Evolutionary conservation across 2,888 invertebrate genomes (phyloP).

Genomic region (Metalampra italica): DNA sequence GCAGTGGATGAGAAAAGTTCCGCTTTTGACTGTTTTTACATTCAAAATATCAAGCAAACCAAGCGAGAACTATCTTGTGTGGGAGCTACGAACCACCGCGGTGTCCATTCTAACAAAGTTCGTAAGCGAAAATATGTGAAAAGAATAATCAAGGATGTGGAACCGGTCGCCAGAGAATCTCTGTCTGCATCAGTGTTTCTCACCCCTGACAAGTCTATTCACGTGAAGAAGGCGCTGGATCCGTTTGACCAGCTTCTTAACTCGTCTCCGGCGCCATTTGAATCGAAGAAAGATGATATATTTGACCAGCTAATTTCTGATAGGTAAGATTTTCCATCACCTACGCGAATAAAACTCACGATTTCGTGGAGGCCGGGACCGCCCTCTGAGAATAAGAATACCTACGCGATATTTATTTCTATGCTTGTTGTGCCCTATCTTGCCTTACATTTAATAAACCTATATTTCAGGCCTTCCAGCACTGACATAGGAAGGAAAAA

Average conservation of each 20-base stretch:
- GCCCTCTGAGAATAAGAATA: too few relatives aligned
- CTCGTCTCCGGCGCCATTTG: slow-evolving; percentile 30
- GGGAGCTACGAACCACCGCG: slow-evolving; percentile 37
- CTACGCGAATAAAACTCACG: too few relatives aligned
- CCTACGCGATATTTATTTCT: too few relatives aligned
- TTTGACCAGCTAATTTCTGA: slow-evolving; percentile 19
- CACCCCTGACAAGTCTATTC: slow-evolving; percentile 66
- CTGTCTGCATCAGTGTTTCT: slow-evolving; percentile 41
- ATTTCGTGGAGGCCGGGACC: too few relatives aligned
- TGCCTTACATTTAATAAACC: not conserved
- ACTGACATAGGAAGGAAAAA: slow-evolving; percentile 20
- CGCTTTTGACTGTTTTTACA: slow-evolving; percentile 64
- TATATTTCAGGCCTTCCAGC: slow-evolving; percentile 27
- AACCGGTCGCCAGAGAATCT: slow-evolving; percentile 29
- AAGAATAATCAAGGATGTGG: slow-evolving; percentile 51
- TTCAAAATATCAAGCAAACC: slow-evolving; percentile 67
- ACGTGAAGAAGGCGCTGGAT: slow-evolving; percentile 59
- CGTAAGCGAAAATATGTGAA: slow-evolving; percentile 66
- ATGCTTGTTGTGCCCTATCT: too few relatives aligned
- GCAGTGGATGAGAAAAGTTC: slow-evolving; percentile 54
- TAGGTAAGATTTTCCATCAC: slow-evolving; percentile 30
- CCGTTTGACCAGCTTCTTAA: slow-evolving; percentile 61
- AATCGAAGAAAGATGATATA: slow-evolving; percentile 16
- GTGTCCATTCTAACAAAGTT: slow-evolving; percentile 43
- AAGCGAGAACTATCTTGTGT: slow-evolving; percentile 59